phyloP scores from a whole-genome alignment of 2,113 vertebrate species.

The Origma solitaria region DNA sequence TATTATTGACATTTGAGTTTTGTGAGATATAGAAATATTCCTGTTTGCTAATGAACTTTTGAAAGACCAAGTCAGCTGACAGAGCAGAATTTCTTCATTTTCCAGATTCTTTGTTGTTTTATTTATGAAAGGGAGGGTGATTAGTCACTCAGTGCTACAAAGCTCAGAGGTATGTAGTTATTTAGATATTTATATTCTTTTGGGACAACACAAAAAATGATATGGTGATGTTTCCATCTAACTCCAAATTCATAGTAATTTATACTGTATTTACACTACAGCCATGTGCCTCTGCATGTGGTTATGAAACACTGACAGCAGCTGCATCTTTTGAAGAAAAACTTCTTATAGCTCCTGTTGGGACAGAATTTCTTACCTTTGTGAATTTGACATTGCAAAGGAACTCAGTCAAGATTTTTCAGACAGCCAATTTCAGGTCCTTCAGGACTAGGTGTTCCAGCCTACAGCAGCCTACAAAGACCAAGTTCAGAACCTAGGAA shows the following conservation, averaged over 20 bases:
- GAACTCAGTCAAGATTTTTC: neutral
- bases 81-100: constrained; percentile 1
- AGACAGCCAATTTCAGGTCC: neutral
- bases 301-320: neutral
- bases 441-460: neutral
- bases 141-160: neutral
- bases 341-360: neutral
- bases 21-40: neutral
- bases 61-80: neutral
- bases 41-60: neutral
- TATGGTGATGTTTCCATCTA: neutral
- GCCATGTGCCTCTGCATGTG: neutral
- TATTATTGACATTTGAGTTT: neutral
- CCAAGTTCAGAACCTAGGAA: neutral
- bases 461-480: neutral
- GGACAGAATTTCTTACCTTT: neutral
- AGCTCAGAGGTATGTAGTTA: neutral
- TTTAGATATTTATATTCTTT: neutral
- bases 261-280: neutral
- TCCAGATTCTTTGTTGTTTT: constrained; percentile 4
- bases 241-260: neutral
- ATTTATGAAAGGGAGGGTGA: constrained; percentile 30
- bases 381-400: neutral
- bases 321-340: neutral
- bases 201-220: neutral